Evolutionary conservation across 2,888 invertebrate species (phyloP), one percentile per base, ranked within the genome.

Genomic region (Laothoe populi): DNA sequence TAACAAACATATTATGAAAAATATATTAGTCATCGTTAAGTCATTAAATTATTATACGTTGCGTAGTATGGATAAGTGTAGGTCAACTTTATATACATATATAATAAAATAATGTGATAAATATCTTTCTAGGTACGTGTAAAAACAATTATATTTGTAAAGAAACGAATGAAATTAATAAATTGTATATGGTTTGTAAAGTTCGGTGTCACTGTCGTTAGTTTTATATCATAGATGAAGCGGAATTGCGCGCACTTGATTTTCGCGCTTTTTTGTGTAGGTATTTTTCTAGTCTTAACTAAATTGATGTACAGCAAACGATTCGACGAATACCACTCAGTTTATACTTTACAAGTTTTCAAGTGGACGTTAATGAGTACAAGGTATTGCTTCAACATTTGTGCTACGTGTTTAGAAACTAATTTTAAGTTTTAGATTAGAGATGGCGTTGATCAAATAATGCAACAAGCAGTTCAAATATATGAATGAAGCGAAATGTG

Each of bases 41-140:
- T 90, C 88, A 90, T 84, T 88, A 88, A 88, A 86, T 86, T 87
- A 88, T 87, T 84, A 79, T 82, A 82, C 75, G 81, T 86, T 84
- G 79, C 82, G 77, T 81, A 80, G 78, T 83, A 81, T 79, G 74
- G 78, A 78, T 82, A 82, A 78, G 75, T 82, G 78, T 78, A 76
- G 66, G 78, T 71, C 70, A 68, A 70, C 75, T 69, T 70, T 66
- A 64, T 78, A 67, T 49, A 53, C 53, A 65, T 66, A 74, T 76
- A 83, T 83, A 81, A 84, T 83, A 80, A 78, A 81, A 79, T 81
- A 81, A 79, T 88, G 88, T 88, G 88, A 88, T 88, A 88, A 84
- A 80, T 82, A 82, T 83, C 78, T 74, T 74, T 74, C 73, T 84
- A 84, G 81, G 74, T 70, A 78, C 75, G 71, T 84, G 79, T 81